Evolutionary conservation across 2,113 vertebrate species (phyloP).

Genomic region (Isurus oxyrinchus): DNA sequence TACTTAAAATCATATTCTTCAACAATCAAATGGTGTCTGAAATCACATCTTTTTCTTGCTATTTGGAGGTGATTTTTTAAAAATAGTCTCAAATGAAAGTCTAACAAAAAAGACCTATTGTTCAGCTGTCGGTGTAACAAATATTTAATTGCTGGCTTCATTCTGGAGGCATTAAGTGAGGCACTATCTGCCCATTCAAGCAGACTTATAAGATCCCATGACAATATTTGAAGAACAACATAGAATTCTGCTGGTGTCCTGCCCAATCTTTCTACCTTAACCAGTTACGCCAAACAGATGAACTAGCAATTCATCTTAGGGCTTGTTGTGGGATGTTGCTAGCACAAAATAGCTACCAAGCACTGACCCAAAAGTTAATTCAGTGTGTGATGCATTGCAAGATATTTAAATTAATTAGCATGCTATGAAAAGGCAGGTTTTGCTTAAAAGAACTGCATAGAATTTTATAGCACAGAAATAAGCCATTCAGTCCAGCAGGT

Average conservation of each 20-base stretch:
- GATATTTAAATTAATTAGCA: not conserved
- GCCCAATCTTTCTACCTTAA: not conserved
- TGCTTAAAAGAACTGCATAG: not conserved
- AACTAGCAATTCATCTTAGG: not conserved
- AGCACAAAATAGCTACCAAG: not conserved
- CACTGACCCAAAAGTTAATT: too few species aligned
- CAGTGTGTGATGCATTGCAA: not conserved
- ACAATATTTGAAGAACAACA: not conserved
- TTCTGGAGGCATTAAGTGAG: not conserved
- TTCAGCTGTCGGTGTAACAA: not conserved
- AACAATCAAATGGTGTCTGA: not conserved
- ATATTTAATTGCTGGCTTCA: not conserved
- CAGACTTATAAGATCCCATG: not conserved
- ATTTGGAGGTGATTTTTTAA: not conserved
- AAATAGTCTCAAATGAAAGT: not conserved
- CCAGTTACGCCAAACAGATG: not conserved
- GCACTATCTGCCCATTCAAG: not conserved
- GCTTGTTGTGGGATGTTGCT: not conserved
- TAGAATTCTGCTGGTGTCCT: not conserved
- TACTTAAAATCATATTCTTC: not conserved
- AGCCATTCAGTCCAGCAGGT: too few species aligned
- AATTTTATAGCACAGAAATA: too few species aligned
- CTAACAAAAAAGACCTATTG: not conserved
- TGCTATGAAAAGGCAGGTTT: not conserved
- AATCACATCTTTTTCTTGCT: not conserved